Evolutionary conservation across 2,113 vertebrate species (phyloP).

Genomic region (Scortum barcoo): DNA sequence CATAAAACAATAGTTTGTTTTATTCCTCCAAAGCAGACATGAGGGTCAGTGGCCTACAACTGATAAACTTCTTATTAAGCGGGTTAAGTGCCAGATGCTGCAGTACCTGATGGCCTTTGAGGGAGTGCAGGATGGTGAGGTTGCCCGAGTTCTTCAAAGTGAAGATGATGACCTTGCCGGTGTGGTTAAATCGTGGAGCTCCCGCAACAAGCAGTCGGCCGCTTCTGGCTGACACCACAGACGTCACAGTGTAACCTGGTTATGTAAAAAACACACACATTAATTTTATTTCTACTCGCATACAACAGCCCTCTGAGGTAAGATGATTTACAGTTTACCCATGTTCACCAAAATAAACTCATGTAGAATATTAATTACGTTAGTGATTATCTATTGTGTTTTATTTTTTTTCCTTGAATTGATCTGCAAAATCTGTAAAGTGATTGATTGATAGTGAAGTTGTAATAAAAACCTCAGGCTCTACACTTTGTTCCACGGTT

Average conservation of each 20-base stretch:
- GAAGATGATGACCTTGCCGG: constrained; percentile 96
- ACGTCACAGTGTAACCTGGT: constrained; percentile 96
- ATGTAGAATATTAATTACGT: neutral
- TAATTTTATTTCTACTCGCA: neutral
- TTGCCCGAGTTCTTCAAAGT: constrained; percentile 90
- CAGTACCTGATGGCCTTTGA: constrained; percentile 94
- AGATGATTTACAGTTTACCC: neutral
- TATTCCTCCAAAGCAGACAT: constrained; percentile 8
- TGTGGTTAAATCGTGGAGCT: constrained; percentile 98
- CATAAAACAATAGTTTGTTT: too few relatives aligned
- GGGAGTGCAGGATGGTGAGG: constrained; percentile 93
- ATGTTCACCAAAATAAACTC: neutral
- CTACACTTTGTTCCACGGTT: neutral
- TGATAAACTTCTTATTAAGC: neutral
- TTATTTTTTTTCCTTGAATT: neutral
- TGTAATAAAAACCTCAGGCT: neutral
- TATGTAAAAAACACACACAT: constrained; percentile 23
- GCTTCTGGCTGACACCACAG: constrained; percentile 87
- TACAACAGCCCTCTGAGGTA: neutral
- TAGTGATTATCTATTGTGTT: neutral
- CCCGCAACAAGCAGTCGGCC: constrained; percentile 91
- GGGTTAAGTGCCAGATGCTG: neutral
- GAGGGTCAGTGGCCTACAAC: neutral
- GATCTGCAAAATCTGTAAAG: neutral
- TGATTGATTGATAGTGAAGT: neutral